phyloP scores from a whole-genome alignment of 2,888 invertebrate genomes.

The Brenthis ino region DNA sequence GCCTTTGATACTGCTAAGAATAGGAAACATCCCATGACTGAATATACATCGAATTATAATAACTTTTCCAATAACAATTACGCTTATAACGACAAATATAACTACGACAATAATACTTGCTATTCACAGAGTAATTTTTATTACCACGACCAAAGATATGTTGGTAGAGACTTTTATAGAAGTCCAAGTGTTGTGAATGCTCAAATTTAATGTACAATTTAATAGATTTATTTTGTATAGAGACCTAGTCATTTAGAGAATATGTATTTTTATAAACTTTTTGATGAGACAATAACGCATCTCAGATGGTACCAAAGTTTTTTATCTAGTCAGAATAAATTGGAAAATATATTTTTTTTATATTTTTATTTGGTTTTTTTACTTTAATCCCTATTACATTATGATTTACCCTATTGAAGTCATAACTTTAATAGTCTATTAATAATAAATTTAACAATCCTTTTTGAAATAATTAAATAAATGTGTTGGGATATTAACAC shows the following conservation, averaged over 20 bases:
- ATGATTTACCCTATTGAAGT: too few species aligned
- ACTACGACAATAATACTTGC: constrained; percentile 52
- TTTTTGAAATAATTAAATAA: too few species aligned
- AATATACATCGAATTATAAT: constrained; percentile 49
- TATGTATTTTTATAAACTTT: constrained; percentile 43
- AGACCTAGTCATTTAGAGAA: constrained; percentile 50
- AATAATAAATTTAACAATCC: too few species aligned
- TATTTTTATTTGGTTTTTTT: constrained; percentile 45
- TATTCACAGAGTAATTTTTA: constrained; percentile 63
- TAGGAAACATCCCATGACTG: constrained; percentile 51
- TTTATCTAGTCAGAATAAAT: constrained; percentile 62
- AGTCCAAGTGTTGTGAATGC: constrained; percentile 66
- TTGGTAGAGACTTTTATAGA: constrained; percentile 67
- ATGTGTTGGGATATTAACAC: too few species aligned
- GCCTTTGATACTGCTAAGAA: constrained; percentile 79
- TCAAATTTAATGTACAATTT: constrained; percentile 58
- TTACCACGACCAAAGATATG: constrained; percentile 68
- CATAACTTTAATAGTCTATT: neutral
- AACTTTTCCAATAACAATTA: constrained; percentile 56
- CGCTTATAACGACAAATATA: constrained; percentile 57
- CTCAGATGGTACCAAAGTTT: constrained; percentile 52
- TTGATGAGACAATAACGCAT: constrained; percentile 42
- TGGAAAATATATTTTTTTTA: constrained; percentile 46
- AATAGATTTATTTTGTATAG: constrained; percentile 35
- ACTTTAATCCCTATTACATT: constrained; percentile 6